Percentiles rank a stretch among this genome's conserved stretches.
Conservation (phyloP, 1,140 invertebrate genomes). For the Cepaea nemoralis region DNA sequence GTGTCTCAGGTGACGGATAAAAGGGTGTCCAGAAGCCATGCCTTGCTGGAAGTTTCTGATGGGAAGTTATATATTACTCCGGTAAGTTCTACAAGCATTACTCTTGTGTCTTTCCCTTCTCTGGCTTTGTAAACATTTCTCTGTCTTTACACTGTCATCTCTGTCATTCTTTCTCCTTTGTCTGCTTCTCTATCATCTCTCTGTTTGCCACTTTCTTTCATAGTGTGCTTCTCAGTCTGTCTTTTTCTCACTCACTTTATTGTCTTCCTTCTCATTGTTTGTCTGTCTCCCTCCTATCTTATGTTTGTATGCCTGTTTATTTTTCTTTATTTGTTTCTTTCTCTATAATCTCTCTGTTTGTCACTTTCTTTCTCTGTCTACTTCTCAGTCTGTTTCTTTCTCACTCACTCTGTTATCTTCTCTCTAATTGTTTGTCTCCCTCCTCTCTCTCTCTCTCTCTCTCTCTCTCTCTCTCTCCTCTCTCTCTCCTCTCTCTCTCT, state of each 20-base stretch:
- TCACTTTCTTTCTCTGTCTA: not conserved
- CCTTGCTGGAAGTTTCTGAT: conserved; percentile 62
- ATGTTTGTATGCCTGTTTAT: too few species aligned
- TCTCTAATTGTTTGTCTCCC: too few species aligned
- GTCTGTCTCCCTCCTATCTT: conserved; percentile 1
- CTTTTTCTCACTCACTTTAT: too few species aligned
- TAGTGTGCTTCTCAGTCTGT: too few species aligned
- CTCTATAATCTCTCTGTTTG: not conserved
- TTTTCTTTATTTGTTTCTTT: too few species aligned
- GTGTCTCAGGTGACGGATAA: conserved; percentile 68
- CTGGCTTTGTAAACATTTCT: not conserved
- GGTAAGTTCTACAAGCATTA: conserved; percentile 54
- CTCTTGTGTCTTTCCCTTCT: not conserved
- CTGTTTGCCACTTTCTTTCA: not conserved
- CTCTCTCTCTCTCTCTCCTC: not conserved
- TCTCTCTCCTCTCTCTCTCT: not conserved
- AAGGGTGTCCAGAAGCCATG: conserved; percentile 69
- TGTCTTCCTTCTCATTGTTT: not conserved
- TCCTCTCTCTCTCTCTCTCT: too few species aligned
- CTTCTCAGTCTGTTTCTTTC: too few species aligned
- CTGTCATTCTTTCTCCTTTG: not conserved
- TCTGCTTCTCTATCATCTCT: not conserved
- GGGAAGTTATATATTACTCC: conserved; percentile 66
- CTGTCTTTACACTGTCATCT: not conserved
- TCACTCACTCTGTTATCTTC: too few species aligned